Conservation (phyloP, 1,140 invertebrate species). For the Charaxes varanes region DNA sequence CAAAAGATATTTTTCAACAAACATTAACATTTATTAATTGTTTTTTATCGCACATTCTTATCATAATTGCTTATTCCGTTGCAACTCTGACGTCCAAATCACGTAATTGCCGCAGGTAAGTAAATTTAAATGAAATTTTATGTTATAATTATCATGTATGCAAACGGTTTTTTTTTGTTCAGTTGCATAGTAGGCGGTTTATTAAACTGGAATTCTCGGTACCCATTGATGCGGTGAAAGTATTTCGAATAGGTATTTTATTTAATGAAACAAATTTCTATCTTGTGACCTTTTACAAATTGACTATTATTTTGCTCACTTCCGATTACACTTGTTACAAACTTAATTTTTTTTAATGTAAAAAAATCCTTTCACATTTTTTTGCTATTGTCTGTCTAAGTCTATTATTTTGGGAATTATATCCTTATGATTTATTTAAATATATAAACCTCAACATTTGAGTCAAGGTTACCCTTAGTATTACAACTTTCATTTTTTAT, state of each 20-base stretch:
- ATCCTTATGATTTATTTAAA: too few species aligned
- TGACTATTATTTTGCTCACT: too few species aligned
- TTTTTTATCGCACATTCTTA: slow-evolving; percentile 36
- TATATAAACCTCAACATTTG: too few species aligned
- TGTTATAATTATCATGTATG: slow-evolving; percentile 11
- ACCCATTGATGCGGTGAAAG: slow-evolving; percentile 15
- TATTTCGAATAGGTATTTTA: slow-evolving; percentile 8
- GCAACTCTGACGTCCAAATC: slow-evolving; percentile 23
- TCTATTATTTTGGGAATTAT: too few species aligned
- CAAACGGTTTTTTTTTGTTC: slow-evolving; percentile 17
- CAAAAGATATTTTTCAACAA: slow-evolving; percentile 22
- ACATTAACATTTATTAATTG: slow-evolving; percentile 27
- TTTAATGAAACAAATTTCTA: slow-evolving; percentile 8
- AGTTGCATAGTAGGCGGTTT: background rate
- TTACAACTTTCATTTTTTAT: too few species aligned
- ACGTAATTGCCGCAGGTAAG: slow-evolving; percentile 35
- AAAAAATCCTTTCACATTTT: too few species aligned
- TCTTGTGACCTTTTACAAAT: slow-evolving; percentile 13
- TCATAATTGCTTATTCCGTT: slow-evolving; percentile 34
- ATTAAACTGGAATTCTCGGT: background rate
- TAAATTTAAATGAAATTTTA: slow-evolving; percentile 15
- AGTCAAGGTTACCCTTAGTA: too few species aligned
- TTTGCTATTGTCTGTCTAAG: too few species aligned
- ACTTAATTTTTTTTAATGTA: too few species aligned
- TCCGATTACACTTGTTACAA: too few species aligned